These are phyloP conservation scores for Acheta domesticus DNA, from an alignment of 2,888 invertebrate species.

Conservation along the genomic window DNA sequence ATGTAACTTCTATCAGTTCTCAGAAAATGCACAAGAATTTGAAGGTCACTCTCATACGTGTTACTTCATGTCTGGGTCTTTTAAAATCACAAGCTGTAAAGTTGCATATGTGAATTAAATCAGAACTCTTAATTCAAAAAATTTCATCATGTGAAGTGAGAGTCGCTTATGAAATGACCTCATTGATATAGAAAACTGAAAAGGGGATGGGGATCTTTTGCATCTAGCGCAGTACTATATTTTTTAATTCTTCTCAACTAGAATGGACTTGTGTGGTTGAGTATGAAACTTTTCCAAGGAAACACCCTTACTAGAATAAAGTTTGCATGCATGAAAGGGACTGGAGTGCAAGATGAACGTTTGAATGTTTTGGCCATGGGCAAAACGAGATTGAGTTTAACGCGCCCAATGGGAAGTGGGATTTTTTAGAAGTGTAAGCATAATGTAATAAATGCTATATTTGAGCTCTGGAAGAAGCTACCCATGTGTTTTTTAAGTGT, in stretches of 20 bases:
- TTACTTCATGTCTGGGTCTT: slow-evolving; percentile 1
- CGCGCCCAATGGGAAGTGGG: slow-evolving; percentile 10
- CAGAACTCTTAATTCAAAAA: too few relatives aligned
- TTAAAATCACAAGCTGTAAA: background rate
- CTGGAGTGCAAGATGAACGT: slow-evolving; percentile 3
- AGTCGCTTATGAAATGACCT: background rate
- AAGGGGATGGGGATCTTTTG: background rate
- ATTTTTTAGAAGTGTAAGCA: slow-evolving; percentile 10
- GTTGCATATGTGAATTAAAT: background rate
- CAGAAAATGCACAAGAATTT: slow-evolving; percentile 2
- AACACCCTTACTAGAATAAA: background rate
- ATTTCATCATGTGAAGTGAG: background rate
- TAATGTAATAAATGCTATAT: background rate
- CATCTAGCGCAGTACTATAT: slow-evolving; percentile 1
- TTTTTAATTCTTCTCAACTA: background rate
- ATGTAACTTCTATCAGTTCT: background rate
- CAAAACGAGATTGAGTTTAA: background rate
- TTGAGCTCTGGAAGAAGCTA: slow-evolving; percentile 18
- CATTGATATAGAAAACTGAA: slow-evolving; percentile 4
- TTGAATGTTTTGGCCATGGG: background rate
- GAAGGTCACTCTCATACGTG: background rate
- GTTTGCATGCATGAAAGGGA: background rate
- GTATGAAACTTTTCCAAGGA: background rate
- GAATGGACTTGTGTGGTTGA: slow-evolving; percentile 1
- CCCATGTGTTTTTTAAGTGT: slow-evolving; percentile 3